Conservation (phyloP, 2,888 invertebrate species). For the Aquatica leii region DNA sequence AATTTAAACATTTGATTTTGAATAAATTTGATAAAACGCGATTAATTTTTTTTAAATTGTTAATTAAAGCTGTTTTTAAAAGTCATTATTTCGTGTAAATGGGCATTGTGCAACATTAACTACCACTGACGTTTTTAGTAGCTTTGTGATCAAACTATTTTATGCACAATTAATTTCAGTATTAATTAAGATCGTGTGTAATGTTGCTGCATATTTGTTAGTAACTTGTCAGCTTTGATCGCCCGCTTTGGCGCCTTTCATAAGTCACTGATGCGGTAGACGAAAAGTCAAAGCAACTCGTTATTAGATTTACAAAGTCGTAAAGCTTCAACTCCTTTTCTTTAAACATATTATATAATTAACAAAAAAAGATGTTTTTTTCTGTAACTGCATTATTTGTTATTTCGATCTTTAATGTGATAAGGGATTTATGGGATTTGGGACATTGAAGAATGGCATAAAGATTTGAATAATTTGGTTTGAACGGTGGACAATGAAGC, state of each 20-base stretch:
- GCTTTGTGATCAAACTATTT: constrained; percentile 25
- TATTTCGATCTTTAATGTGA: constrained; percentile 16
- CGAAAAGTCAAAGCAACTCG: no score
- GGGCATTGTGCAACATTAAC: constrained; percentile 21
- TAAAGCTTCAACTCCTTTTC: no score
- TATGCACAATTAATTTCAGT: constrained; percentile 25
- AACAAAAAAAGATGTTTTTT: no score
- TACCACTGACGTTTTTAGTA: constrained; percentile 20
- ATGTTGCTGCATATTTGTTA: constrained; percentile 19
- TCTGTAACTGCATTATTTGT: no score
- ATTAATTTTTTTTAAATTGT: constrained; percentile 27
- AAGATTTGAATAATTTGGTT: constrained; percentile 45
- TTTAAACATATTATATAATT: no score
- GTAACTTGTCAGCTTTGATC: constrained; percentile 19
- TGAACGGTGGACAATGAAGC: constrained; percentile 44
- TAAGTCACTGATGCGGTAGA: no score
- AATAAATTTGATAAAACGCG: constrained; percentile 15
- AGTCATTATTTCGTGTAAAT: constrained; percentile 27
- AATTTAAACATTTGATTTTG: no score
- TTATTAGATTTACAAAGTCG: no score
- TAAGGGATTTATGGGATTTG: constrained; percentile 35
- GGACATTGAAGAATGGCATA: constrained; percentile 41
- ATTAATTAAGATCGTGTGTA: constrained; percentile 28
- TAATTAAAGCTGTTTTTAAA: constrained; percentile 27
- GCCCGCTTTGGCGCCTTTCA: constrained; percentile 27